Evolutionary conservation across 2,113 vertebrate species (phyloP).

Genomic region (Ceyx margarethae): DNA sequence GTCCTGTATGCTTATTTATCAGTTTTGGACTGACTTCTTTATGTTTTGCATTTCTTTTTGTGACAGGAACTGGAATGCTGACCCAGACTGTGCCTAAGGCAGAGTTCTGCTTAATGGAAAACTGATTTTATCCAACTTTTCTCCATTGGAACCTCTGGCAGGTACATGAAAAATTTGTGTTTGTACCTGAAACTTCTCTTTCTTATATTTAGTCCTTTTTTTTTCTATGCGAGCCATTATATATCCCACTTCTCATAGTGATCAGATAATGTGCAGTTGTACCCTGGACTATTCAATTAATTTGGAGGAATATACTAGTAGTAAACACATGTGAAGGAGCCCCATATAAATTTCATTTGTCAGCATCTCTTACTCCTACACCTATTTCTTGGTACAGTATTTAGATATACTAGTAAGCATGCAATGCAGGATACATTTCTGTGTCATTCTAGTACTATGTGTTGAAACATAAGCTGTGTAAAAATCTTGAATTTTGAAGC

Average conservation of each 20-base stretch:
- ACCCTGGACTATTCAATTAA: background rate
- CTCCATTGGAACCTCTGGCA: background rate
- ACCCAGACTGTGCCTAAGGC: background rate
- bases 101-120: background rate
- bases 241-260: background rate
- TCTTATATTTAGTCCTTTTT: background rate
- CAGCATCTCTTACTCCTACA: background rate
- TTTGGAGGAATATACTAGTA: background rate
- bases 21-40: background rate
- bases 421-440: background rate
- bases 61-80: background rate
- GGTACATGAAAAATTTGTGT: background rate
- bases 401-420: background rate
- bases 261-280: background rate
- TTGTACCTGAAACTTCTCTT: background rate
- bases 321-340: rapidly evolving
- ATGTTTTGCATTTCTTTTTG: background rate
- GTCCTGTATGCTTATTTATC: background rate
- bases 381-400: background rate
- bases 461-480: background rate
- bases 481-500: background rate
- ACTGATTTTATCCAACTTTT: background rate
- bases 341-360: background rate
- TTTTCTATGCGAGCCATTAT: background rate
- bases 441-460: background rate